These are phyloP conservation scores for Schizothorax lantsangensis DNA, from an alignment of 2,797 vertebrate species.

Conservation along the genomic window DNA sequence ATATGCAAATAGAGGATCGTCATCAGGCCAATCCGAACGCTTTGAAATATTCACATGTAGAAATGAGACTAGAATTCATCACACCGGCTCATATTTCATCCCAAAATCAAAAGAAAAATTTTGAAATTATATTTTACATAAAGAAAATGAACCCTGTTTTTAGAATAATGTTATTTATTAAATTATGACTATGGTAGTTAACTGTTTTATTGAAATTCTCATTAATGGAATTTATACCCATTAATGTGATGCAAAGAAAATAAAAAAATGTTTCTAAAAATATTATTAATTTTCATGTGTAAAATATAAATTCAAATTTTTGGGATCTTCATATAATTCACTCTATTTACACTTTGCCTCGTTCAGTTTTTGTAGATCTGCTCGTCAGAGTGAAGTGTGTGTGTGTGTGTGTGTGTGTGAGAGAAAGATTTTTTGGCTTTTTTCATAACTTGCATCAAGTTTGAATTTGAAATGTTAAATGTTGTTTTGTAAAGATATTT, in stretches of 20 bases:
- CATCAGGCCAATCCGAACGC: neutral
- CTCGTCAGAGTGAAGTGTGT: constrained; percentile 51
- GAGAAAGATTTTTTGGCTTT: constrained; percentile 67
- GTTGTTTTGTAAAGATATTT: constrained; percentile 89
- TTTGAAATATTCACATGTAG: neutral
- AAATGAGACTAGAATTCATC: neutral
- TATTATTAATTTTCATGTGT: neutral
- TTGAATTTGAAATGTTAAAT: constrained; percentile 88
- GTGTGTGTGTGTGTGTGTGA: constrained; percentile 44
- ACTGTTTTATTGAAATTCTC: neutral
- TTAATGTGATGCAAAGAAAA: too few species aligned
- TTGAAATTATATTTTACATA: neutral
- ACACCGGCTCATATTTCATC: neutral
- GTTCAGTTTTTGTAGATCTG: constrained; percentile 45
- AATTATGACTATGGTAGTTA: neutral
- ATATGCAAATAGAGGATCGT: neutral
- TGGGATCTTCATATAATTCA: constrained; percentile 8
- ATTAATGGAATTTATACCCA: neutral
- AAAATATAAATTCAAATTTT: constrained; percentile 6
- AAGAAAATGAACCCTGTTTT: neutral
- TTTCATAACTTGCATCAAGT: constrained; percentile 99
- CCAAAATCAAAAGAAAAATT: neutral
- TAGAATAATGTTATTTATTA: neutral
- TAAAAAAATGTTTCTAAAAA: neutral
- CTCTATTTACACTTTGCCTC: constrained; percentile 45